Conservation (phyloP, 2,888 invertebrate species). For the Dexiosoma caninum region DNA sequence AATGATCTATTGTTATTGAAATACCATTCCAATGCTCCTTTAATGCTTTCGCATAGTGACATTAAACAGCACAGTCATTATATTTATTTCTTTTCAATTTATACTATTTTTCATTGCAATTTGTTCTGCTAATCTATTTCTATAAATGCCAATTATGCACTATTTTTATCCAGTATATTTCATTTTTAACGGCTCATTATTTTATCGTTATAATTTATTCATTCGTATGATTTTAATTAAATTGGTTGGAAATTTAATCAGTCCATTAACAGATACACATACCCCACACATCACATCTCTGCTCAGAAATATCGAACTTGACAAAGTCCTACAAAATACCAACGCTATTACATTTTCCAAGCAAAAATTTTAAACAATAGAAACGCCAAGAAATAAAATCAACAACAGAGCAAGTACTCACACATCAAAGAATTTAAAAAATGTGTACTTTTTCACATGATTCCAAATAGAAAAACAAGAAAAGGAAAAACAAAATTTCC, state of each 20-base stretch:
- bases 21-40: not conserved
- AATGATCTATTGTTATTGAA: too few species aligned
- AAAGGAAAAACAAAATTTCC: constrained; percentile 40
- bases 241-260: not conserved
- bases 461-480: not conserved
- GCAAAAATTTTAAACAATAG: constrained; percentile 12
- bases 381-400: constrained; percentile 21
- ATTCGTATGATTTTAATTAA: constrained; percentile 4
- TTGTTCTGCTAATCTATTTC: not conserved
- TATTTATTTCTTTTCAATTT: not conserved
- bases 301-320: not conserved
- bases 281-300: not conserved
- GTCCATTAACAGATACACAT: not conserved
- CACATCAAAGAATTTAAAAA: constrained; percentile 32
- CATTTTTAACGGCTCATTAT: not conserved
- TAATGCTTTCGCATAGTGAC: not conserved
- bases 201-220: constrained; percentile 21
- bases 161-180: not conserved
- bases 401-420: not conserved
- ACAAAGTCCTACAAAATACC: constrained; percentile 4
- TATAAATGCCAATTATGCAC: not conserved
- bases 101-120: not conserved
- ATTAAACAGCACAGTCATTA: not conserved
- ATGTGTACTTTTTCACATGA: constrained; percentile 32
- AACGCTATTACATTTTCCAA: constrained; percentile 16